Base-by-base conservation (phyloP, 2,113 vertebrate species). In the Neopipo cinnamomea region DNA sequence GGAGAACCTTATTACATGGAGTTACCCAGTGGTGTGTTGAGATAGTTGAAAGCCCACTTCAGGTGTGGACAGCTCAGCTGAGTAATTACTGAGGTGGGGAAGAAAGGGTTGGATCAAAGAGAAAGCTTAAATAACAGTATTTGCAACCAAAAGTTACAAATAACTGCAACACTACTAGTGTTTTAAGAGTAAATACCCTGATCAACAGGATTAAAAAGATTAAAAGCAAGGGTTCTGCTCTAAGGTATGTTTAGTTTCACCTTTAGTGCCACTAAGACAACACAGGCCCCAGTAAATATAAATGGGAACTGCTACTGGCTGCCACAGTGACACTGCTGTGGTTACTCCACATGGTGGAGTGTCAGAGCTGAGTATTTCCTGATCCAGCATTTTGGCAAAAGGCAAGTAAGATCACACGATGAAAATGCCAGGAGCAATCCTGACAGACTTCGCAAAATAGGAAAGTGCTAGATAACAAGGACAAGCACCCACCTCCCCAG, bases 401-500 rank as follows among this genome's bases (percentile, higher is more conserved):
- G 61, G 66, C 52, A 78, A 91, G 17, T 33, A 61, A 53, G 8
- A 53, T n/a, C 42, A 39, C 15, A 8, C 6, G 30, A 67, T 23
- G 21, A 70, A 68, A 91, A 46, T 4, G 4, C 50, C 13, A 15
- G 61, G 47, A 88, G 30, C 19, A 31, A 85, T 53, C 41, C 37
- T 39, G 30, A 7, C 0, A 35, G 8, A 28, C 35, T 53, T 62
- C 10, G 55, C 10, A 49, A 8, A 11, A 41, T 0, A 18, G 11
- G 5, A 20, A 88, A 52, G 35, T 61, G n/a, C n/a, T 18, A 85
- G 10, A 31, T 31, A 80, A 42, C 2, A 3, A 67, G 39, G 27
- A 61, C 20, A 47, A 70, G 42, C n/a, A 96, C 98, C 92, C 90
- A 99, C 99, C 88, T 98, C 98, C 3, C 98, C 99, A 52, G 99